phyloP scores from a whole-genome alignment of 2,888 invertebrate species.

The Nymphalis urticae region DNA sequence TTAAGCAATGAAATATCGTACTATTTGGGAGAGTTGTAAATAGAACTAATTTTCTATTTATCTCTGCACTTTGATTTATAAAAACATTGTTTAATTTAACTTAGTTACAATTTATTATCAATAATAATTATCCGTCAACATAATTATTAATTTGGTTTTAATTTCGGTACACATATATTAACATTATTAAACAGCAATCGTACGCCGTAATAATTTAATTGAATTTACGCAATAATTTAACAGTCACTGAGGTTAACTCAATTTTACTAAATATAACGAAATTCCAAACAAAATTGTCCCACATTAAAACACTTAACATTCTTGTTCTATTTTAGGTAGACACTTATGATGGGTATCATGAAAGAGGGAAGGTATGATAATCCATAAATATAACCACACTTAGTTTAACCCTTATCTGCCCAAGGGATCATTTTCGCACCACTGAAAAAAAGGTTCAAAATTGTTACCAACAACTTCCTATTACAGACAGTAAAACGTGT shows the following conservation, averaged over 20 bases:
- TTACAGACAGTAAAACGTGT: too few species aligned
- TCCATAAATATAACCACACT: constrained; percentile 23
- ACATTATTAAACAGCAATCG: constrained; percentile 19
- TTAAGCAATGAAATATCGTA: too few species aligned
- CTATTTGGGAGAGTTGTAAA: too few species aligned
- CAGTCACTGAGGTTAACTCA: constrained; percentile 22
- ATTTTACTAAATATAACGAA: constrained; percentile 14
- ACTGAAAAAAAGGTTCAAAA: too few species aligned
- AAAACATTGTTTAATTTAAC: too few species aligned
- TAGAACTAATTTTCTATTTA: too few species aligned
- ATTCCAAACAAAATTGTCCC: constrained; percentile 23
- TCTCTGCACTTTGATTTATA: too few species aligned
- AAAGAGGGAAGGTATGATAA: constrained; percentile 71
- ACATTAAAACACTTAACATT: constrained; percentile 45
- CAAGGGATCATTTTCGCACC: too few species aligned
- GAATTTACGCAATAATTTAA: constrained; percentile 22
- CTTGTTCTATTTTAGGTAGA: constrained; percentile 76
- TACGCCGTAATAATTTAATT: constrained; percentile 24
- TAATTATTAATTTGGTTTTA: constrained; percentile 4
- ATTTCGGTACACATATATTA: constrained; percentile 15
- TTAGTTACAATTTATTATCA: too few species aligned
- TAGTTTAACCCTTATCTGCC: neutral
- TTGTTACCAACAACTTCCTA: too few species aligned
- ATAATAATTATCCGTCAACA: neutral
- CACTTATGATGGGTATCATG: constrained; percentile 69